Evolutionary conservation across 2,113 vertebrate genomes (phyloP).

Genomic region (Struthio camelus): DNA sequence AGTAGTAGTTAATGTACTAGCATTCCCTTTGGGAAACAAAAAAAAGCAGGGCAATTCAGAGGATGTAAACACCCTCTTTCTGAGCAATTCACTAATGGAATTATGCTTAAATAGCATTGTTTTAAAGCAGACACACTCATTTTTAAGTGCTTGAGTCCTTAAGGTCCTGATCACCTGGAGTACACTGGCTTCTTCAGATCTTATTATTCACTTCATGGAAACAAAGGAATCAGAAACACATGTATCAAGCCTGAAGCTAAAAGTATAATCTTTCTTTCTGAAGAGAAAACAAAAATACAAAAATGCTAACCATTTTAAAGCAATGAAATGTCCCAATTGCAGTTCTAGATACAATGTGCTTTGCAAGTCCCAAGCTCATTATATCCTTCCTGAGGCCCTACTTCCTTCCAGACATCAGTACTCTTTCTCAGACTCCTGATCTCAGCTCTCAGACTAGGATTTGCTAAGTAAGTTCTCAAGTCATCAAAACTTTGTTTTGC

Average conservation of each 20-base stretch:
- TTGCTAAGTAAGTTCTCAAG: neutral
- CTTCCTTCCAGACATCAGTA: slow-evolving; percentile 28
- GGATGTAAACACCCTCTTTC: neutral
- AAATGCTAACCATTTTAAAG: neutral
- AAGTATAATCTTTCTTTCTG: neutral
- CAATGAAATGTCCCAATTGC: neutral
- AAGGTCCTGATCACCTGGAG: neutral
- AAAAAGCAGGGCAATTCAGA: neutral
- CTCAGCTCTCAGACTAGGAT: neutral
- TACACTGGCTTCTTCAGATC: neutral
- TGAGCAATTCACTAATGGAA: neutral
- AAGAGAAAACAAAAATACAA: slow-evolving; percentile 10
- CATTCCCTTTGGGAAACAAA: neutral
- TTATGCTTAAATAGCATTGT: neutral
- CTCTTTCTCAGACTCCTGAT: neutral
- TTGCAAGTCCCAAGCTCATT: neutral
- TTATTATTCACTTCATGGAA: neutral
- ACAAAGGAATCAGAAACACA: neutral
- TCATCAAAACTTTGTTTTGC: slow-evolving; percentile 47
- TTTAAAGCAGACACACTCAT: neutral
- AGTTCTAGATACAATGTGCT: neutral
- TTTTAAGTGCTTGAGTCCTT: neutral
- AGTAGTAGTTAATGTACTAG: neutral
- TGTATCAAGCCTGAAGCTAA: neutral
- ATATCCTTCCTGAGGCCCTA: slow-evolving; percentile 58